A percentile compares a stretch with the other conserved stretches of the same genome.
These are phyloP conservation scores for Agrochola macilenta DNA, from an alignment of 2,888 invertebrate genomes.

Conservation along the genomic window DNA sequence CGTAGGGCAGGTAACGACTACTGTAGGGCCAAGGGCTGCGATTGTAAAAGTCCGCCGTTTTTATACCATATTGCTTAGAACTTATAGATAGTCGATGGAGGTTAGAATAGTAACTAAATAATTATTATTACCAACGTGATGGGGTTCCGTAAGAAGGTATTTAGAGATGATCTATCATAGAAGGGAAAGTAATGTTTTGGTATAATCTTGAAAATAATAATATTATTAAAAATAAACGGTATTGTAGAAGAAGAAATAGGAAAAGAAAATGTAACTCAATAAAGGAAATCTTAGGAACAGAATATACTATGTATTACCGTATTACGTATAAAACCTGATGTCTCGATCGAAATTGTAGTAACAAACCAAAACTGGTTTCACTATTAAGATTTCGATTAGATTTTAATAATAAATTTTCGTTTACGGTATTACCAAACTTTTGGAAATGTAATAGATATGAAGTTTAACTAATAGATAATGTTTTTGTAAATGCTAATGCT, in stretches of 20 bases:
- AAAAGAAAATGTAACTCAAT: constrained; percentile 3
- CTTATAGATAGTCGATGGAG: constrained; percentile 20
- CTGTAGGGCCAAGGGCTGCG: constrained; percentile 85
- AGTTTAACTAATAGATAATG: constrained; percentile 22
- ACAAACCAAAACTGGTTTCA: constrained; percentile 50
- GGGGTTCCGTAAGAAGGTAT: neutral
- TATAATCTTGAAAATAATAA: neutral
- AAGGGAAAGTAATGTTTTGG: neutral
- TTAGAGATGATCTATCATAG: neutral
- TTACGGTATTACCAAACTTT: constrained; percentile 30
- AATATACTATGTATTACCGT: constrained; percentile 29
- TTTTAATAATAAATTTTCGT: constrained; percentile 43
- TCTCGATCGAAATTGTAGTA: constrained; percentile 19
- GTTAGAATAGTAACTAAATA: constrained; percentile 26
- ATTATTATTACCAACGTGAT: neutral
- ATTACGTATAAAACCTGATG: constrained; percentile 34
- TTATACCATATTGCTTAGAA: constrained; percentile 49
- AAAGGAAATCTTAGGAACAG: constrained; percentile 18
- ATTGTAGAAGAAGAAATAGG: neutral
- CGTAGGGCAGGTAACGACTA: constrained; percentile 85
- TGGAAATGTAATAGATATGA: constrained; percentile 27
- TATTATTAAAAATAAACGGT: neutral
- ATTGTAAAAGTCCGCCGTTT: constrained; percentile 67
- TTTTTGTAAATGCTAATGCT: constrained; percentile 12
- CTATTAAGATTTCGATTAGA: constrained; percentile 38